phyloP scores from a whole-genome alignment of 2,113 vertebrate species.

The Myrmecophaga tridactyla region DNA sequence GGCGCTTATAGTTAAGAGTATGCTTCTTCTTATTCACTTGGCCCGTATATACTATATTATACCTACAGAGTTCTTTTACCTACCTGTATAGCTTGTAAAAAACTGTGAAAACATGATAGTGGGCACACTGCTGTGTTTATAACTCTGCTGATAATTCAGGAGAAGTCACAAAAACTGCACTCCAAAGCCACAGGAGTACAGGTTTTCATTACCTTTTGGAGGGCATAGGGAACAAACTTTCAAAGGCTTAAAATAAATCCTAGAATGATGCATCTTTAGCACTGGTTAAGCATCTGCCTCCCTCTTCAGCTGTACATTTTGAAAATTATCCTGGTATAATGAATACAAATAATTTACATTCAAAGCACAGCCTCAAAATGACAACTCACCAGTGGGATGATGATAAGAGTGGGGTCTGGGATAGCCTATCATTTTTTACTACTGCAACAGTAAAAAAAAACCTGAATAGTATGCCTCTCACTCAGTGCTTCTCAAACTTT shows the following conservation, averaged over 20 bases:
- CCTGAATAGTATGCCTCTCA: neutral
- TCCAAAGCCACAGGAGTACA: neutral
- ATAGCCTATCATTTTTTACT: neutral
- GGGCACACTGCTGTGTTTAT: neutral
- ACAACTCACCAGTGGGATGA: neutral
- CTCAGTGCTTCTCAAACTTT: neutral
- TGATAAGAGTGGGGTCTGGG: neutral
- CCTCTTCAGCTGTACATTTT: slow-evolving; percentile 1
- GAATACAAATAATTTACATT: slow-evolving; percentile 27
- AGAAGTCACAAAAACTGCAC: neutral
- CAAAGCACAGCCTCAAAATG: slow-evolving; percentile 12
- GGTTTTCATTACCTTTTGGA: neutral
- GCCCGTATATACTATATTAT: neutral
- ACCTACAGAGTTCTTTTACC: neutral
- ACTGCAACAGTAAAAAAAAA: neutral
- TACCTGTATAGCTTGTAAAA: neutral
- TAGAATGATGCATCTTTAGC: slow-evolving; percentile 42
- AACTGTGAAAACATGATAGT: neutral
- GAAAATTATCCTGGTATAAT: slow-evolving; percentile 42
- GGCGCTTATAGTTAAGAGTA: neutral
- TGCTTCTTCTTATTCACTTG: neutral
- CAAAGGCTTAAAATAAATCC: slow-evolving; percentile 70
- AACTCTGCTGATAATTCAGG: neutral
- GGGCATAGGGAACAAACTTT: slow-evolving; percentile 45
- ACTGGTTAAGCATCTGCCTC: slow-evolving; percentile 44